phyloP scores from a whole-genome alignment of 1,140 invertebrate genomes.

The Procambarus clarkii region DNA sequence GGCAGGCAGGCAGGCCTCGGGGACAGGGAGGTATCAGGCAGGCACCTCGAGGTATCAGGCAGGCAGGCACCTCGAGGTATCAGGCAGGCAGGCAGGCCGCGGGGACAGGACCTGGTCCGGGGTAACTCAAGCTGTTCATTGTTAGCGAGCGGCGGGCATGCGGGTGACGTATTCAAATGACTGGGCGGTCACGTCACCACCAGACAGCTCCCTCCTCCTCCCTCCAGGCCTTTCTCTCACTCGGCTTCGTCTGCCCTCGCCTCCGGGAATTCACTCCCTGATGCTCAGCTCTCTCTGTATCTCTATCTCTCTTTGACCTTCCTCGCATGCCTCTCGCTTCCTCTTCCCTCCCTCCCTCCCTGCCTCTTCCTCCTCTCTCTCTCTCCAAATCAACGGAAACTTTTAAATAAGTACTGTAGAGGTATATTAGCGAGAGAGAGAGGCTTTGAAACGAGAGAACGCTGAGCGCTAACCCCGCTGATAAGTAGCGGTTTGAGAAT shows the following conservation, averaged over 20 bases:
- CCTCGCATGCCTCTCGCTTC: neutral
- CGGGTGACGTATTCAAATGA: constrained; percentile 58
- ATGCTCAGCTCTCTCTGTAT: too few species aligned
- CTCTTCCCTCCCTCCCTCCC: too few species aligned
- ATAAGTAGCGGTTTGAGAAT: constrained; percentile 7
- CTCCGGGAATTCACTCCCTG: neutral
- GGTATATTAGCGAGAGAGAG: too few species aligned
- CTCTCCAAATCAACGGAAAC: neutral
- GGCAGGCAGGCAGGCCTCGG: too few species aligned
- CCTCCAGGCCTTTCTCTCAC: constrained; percentile 6
- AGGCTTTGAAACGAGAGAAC: too few species aligned
- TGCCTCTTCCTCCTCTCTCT: neutral
- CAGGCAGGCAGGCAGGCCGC: neutral
- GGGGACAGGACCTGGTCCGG: constrained; percentile 14
- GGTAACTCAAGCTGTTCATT: constrained; percentile 53
- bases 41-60: too few species aligned
- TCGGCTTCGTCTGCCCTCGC: neutral
- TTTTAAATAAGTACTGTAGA: too few species aligned
- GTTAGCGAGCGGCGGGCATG: constrained; percentile 37
- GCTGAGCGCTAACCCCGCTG: neutral
- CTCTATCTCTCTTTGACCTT: too few species aligned
- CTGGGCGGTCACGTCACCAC: constrained; percentile 43
- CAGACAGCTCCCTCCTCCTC: constrained; percentile 14
- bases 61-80: too few species aligned
- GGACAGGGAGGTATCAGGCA: too few species aligned